Evolutionary conservation across 2,888 invertebrate species (phyloP).

Genomic region (Chymomyza caudatula): DNA sequence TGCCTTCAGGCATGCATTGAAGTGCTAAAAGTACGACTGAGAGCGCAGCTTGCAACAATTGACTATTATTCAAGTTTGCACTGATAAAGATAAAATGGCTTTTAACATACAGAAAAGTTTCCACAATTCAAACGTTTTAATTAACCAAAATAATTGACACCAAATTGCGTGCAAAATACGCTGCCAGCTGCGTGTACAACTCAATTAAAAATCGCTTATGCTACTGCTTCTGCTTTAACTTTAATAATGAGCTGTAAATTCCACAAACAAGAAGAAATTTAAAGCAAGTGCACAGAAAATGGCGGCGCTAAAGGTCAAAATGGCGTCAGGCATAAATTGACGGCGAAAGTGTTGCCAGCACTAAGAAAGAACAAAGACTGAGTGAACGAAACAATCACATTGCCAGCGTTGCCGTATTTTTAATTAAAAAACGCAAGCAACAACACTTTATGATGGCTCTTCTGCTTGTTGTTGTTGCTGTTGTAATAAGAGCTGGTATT

Average conservation of each 20-base stretch:
- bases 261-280: conserved; percentile 1
- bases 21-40: neutral
- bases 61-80: neutral
- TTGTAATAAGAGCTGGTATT: neutral
- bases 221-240: conserved; percentile 34
- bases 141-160: conserved; percentile 65
- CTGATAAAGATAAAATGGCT: neutral
- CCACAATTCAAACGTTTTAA: conserved; percentile 67
- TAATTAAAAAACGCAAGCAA: neutral
- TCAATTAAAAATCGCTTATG: conserved; percentile 70
- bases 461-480: no score
- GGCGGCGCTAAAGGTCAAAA: conserved; percentile 19
- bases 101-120: conserved; percentile 44
- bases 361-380: neutral
- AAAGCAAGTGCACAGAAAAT: conserved; percentile 7
- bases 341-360: conserved; percentile 5
- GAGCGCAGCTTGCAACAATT: neutral
- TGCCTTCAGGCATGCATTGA: neutral
- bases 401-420: neutral
- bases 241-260: neutral
- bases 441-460: neutral
- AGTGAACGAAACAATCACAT: neutral
- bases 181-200: conserved; percentile 36
- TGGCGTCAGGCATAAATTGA: conserved; percentile 6
- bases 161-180: conserved; percentile 42